Evolutionary conservation across 1,140 invertebrate species (phyloP).

Genomic region (Leptinotarsa lineolata): DNA sequence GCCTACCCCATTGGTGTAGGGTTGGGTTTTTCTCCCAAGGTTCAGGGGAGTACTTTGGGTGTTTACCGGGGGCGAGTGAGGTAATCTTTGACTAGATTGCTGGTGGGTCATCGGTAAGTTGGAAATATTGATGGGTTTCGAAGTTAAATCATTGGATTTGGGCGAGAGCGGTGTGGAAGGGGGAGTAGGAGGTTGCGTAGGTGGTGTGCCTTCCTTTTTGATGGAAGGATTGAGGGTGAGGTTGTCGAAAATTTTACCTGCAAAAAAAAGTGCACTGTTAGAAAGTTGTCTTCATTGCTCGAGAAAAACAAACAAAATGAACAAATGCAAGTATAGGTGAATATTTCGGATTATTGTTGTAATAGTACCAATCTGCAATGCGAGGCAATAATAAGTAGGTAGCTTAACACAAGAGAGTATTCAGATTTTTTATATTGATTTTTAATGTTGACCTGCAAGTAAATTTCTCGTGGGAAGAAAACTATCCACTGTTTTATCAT

Average conservation of each 20-base stretch:
- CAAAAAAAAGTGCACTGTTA: slow-evolving; percentile 36
- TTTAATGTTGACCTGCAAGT: no score
- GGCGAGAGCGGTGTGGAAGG: slow-evolving; percentile 54
- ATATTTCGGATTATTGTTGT: no score
- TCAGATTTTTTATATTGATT: no score
- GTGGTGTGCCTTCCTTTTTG: slow-evolving; percentile 41
- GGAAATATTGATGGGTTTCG: slow-evolving; percentile 40
- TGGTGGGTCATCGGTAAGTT: slow-evolving; percentile 43
- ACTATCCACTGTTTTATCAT: no score
- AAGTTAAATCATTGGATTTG: slow-evolving; percentile 42
- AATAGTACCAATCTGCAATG: no score
- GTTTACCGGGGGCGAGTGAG: slow-evolving; percentile 35
- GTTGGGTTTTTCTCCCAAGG: slow-evolving; percentile 26
- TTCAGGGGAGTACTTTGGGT: slow-evolving; percentile 32
- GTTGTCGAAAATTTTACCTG: slow-evolving; percentile 56
- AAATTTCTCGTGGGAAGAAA: no score
- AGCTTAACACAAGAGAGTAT: no score
- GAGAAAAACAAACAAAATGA: no score
- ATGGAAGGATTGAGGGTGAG: slow-evolving; percentile 44
- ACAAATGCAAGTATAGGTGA: no score
- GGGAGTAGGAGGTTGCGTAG: slow-evolving; percentile 53
- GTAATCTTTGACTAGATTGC: slow-evolving; percentile 50
- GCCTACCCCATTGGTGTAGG: slow-evolving; percentile 29
- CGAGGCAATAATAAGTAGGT: no score
- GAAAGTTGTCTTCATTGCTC: no score